Evolutionary conservation across 2,797 vertebrate species (phyloP).

Genomic region (Coranthus polyacanthus): DNA sequence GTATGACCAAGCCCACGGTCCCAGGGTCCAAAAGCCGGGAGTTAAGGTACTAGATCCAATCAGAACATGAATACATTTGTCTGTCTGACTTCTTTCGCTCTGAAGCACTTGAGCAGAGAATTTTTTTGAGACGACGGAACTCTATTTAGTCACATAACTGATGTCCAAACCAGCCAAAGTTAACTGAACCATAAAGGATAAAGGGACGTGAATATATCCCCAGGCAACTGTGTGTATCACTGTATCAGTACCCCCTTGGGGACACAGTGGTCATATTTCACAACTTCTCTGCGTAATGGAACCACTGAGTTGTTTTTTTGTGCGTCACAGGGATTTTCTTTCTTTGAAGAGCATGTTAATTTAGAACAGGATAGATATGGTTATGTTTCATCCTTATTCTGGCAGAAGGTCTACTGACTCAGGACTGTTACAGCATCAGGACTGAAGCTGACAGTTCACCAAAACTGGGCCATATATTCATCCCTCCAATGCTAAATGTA

Average conservation of each 20-base stretch:
- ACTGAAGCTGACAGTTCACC: no score
- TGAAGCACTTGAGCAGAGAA: no score
- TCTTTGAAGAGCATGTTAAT: conserved; percentile 39
- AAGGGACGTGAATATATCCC: conserved; percentile 57
- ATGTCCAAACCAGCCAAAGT: conserved; percentile 46
- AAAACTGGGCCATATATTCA: no score
- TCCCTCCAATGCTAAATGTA: no score
- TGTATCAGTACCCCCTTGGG: conserved; percentile 34
- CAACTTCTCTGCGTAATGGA: conserved; percentile 82
- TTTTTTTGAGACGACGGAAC: conserved; percentile 21
- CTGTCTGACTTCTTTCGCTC: background rate
- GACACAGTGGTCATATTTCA: conserved; percentile 78
- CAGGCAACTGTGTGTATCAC: conserved; percentile 42
- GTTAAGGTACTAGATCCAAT: no score
- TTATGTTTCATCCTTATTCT: conserved; percentile 23
- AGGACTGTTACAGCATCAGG: no score
- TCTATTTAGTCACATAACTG: conserved; percentile 55
- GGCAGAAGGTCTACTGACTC: conserved; percentile 9
- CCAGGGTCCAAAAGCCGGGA: no score
- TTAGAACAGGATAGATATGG: conserved; percentile 39
- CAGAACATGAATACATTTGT: background rate
- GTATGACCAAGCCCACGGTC: no score
- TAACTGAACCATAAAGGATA: conserved; percentile 58
- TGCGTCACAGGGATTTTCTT: conserved; percentile 75
- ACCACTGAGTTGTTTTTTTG: conserved; percentile 65